Percentiles rank a stretch among this genome's conserved stretches.
Conservation (phyloP, 2,113 vertebrate genomes). For the Saimiri boliviensis region DNA sequence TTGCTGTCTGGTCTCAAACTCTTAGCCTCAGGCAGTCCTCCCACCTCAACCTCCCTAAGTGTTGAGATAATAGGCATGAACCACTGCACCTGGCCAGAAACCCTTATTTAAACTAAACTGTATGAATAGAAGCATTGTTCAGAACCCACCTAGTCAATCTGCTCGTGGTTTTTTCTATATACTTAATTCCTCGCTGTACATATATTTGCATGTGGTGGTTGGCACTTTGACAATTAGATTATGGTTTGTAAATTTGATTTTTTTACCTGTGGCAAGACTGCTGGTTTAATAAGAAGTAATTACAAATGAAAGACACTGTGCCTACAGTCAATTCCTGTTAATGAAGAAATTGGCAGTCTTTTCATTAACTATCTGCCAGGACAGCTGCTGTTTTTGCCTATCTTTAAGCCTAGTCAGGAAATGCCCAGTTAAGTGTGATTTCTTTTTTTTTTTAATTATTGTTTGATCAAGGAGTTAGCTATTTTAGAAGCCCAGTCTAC, state of each 20-base stretch:
- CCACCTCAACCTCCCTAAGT: too few relatives aligned
- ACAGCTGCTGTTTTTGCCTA: constrained; percentile 8
- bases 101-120: background rate
- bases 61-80: too few relatives aligned
- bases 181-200: background rate
- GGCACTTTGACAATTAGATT: background rate
- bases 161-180: background rate
- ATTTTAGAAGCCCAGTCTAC: constrained; percentile 2
- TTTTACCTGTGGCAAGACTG: background rate
- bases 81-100: too few relatives aligned
- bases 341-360: background rate
- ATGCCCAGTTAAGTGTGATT: background rate
- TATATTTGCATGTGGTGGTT: background rate
- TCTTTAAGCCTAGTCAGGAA: background rate
- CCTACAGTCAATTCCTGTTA: background rate
- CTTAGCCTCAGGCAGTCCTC: too few relatives aligned
- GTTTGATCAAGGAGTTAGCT: constrained; percentile 40
- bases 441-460: constrained; percentile 37
- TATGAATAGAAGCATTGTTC: constrained; percentile 9
- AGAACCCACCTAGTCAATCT: background rate
- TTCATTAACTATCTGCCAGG: background rate
- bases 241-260: constrained; percentile 18
- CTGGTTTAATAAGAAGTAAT: background rate
- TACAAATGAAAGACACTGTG: background rate
- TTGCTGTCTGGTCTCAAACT: too few relatives aligned